Conservation (phyloP, 2,113 vertebrate genomes). For the Dromiciops gliroides region DNA sequence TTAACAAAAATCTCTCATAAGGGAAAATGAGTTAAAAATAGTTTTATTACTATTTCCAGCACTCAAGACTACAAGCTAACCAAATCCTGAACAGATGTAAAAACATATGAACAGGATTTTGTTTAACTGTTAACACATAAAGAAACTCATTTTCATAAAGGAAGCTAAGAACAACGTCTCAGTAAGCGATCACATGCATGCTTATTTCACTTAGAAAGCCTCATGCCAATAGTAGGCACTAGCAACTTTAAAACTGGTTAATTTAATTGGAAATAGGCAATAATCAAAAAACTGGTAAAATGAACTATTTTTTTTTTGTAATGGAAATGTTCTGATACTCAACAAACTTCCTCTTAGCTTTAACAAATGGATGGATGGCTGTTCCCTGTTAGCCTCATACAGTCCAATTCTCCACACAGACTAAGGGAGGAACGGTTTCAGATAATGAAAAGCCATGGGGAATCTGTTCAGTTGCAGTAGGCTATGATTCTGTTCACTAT, state of each 20-base stretch:
- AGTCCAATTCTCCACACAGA: slow-evolving; percentile 12
- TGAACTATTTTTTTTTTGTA: neutral
- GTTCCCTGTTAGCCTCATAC: slow-evolving; percentile 3
- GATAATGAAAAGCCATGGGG: slow-evolving; percentile 12
- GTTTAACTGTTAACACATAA: neutral
- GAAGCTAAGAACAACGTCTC: neutral
- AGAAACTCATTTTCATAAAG: slow-evolving; percentile 34
- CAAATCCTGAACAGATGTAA: slow-evolving; percentile 7
- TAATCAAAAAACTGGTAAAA: neutral
- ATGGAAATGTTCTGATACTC: neutral
- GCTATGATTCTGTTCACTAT: neutral
- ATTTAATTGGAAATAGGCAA: slow-evolving; percentile 34
- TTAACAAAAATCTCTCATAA: slow-evolving; percentile 4
- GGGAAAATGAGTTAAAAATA: slow-evolving; percentile 18
- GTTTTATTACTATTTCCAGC: slow-evolving; percentile 28
- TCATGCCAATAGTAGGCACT: neutral
- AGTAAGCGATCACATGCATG: neutral
- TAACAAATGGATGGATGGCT: neutral
- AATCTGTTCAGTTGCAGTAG: neutral
- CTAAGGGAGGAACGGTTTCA: neutral
- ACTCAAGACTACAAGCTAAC: slow-evolving; percentile 18
- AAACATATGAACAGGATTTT: neutral
- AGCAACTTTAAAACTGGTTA: neutral
- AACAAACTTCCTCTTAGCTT: neutral
- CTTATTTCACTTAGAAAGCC: slow-evolving; percentile 28